Evolutionary conservation across 1,140 invertebrate genomes (phyloP), one percentile per base, ranked within the genome.

Genomic region (Catajapyx aquilonaris): DNA sequence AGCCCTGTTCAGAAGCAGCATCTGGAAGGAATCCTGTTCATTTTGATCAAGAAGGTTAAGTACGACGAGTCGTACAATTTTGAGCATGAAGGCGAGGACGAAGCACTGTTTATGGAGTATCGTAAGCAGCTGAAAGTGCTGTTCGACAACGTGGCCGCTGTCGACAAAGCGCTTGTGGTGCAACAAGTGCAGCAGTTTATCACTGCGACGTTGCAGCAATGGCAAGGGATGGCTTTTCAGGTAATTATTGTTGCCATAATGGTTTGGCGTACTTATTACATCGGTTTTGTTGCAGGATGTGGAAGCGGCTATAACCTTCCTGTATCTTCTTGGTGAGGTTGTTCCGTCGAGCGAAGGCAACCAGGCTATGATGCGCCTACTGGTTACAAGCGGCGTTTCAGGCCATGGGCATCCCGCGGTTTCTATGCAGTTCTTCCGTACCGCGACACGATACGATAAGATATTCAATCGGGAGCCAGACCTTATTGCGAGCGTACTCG

Each of bases 311-410:
- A 55, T 71, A 20, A 52, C 53, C 13, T 48, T 69, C 20, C 41
- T 71, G 20, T 68, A 70, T 44, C 53, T 57, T 34, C 43, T 69
- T 15, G 67, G 64, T 20, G 68, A 71, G 51, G 57, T 58, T 31
- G 37, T 65, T 25, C 61, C 62, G 32, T 50, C 55, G 22, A 51
- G 53, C 22, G 54, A 57, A 36, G 57, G 58, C 3, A 61, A 62
- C 42, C 54, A 63, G 39, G 51, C 59, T 37, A 62, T 68, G 59
- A 55, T 68, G 54, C 48, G 54, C 42, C 33, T 56, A 40, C 41
- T 67, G 37, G 48, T 66, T 4, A 53, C 54, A 2, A 60, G 56
- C 41, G 52, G 55, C 20, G 59, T 68, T 3, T 60, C 57, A 39
- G 48, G 46, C 17, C 56, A 65, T 40, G 52, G 50, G 18, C 65